Percentiles rank a stretch among this genome's conserved stretches.
Conservation (phyloP, 2,888 invertebrate genomes). For the Trissolcus japonicus region DNA sequence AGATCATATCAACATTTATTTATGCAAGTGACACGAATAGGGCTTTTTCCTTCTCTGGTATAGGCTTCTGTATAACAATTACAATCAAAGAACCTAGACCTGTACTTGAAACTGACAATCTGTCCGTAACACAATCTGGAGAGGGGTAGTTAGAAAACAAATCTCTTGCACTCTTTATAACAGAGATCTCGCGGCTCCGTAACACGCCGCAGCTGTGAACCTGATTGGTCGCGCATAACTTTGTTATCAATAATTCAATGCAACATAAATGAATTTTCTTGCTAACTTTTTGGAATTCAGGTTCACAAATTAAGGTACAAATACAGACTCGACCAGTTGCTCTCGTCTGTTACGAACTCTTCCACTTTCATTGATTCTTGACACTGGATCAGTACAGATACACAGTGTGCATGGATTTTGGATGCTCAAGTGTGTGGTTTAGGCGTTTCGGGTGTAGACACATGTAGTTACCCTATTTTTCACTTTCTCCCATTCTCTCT, state of each 20-base stretch:
- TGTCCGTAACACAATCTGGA: constrained; percentile 56
- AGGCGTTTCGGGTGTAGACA: constrained; percentile 74
- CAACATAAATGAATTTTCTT: constrained; percentile 51
- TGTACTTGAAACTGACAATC: constrained; percentile 40
- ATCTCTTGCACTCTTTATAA: constrained; percentile 60
- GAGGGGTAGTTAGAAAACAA: constrained; percentile 65
- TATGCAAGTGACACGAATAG: constrained; percentile 54
- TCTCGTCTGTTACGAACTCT: constrained; percentile 65
- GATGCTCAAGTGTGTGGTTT: constrained; percentile 72
- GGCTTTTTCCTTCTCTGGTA: constrained; percentile 58
- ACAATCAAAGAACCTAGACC: constrained; percentile 36
- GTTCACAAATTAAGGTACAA: constrained; percentile 39
- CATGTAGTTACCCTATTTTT: constrained; percentile 36
- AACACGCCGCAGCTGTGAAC: constrained; percentile 53
- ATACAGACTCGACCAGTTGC: constrained; percentile 50
- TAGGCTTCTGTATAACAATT: constrained; percentile 51
- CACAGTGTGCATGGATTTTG: constrained; percentile 73
- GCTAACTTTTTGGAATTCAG: constrained; percentile 47
- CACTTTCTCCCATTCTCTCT: constrained; percentile 18
- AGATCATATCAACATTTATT: constrained; percentile 49
- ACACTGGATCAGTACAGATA: constrained; percentile 63
- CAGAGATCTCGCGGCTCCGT: constrained; percentile 4
- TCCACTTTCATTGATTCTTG: constrained; percentile 67
- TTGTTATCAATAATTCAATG: constrained; percentile 52
- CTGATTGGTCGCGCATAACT: constrained; percentile 46